Evolutionary conservation across 2,113 vertebrate genomes (phyloP), one percentile per base, ranked within the genome.

Genomic region (Emydura subglobosa): DNA sequence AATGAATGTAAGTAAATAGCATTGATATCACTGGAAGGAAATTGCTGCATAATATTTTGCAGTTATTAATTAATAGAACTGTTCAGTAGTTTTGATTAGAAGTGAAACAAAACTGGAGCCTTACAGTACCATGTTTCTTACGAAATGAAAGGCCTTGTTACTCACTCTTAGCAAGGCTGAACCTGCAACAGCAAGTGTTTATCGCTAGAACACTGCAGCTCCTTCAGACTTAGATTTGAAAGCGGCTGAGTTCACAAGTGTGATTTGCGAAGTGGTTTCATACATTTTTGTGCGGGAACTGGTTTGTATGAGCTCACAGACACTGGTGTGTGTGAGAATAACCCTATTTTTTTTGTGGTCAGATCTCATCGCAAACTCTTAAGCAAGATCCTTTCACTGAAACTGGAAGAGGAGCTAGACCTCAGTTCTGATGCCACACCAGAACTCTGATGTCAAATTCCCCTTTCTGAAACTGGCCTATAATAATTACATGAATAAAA

Each of bases 401-500:
- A 79, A 50, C 61, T 1, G 1, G 76, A n/a, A 90, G 54, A 89
- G 68, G 21, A 74, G 11, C 68, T 25, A 24, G 51, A 72, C 76
- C 89, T 95, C 2, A 0, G 61, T 80, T 89, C 65, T 42, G 72
- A 68, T 49, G 4, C 10, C 0, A 0, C 53, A 57, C 50, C 51
- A 79, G 90, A 85, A 83, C 78, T 31, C 1, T 8, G 84, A 94
- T 93, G 87, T 97, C 95, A 92, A 83, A 88, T 97, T 97, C 89
- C 83, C 87, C 78, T 50, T 89, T 72, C 85, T 88, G 82, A 90
- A 95, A 92, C 91, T 17, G 80, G 94, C 55, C 88, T 97, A 93
- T 92, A 50, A 83, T 95, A 96, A 96, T 93, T 91, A 74, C 85
- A 61, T 1, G 21, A 86, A 83, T 91, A 10, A 93, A 97, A 95